Conservation (phyloP, 2,797 vertebrate genomes). For the Aulostomus chinensis region DNA sequence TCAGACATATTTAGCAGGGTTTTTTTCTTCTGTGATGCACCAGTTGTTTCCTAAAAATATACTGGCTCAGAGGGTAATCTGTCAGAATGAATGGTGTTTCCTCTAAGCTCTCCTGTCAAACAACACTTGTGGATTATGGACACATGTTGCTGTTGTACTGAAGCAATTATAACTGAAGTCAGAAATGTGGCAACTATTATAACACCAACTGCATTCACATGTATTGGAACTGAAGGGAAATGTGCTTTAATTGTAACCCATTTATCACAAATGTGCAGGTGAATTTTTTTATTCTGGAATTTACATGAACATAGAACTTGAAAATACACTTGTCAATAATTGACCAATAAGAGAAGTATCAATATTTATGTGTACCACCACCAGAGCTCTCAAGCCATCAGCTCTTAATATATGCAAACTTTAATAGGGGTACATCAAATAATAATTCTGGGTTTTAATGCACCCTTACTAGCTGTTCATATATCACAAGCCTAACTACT, state of each 20-base stretch:
- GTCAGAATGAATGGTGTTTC: conserved; percentile 21
- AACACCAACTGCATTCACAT: conserved; percentile 15
- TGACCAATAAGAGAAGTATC: not conserved
- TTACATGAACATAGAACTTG: not conserved
- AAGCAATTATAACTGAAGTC: conserved; percentile 18
- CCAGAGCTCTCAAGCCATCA: conserved; percentile 26
- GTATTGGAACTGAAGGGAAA: conserved; percentile 28
- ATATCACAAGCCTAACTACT: conserved; percentile 9
- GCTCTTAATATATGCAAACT: conserved; percentile 35
- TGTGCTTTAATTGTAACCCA: conserved; percentile 2
- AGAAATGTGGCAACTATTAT: conserved; percentile 30
- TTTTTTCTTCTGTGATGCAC: too few species aligned
- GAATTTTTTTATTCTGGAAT: not conserved
- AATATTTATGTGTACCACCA: conserved; percentile 12
- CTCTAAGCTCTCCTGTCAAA: conserved; percentile 7
- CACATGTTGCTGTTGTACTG: conserved; percentile 31
- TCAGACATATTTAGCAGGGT: not conserved
- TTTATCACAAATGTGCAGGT: not conserved
- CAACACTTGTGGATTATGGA: conserved; percentile 28
- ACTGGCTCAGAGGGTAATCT: conserved; percentile 15
- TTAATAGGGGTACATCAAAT: conserved; percentile 13
- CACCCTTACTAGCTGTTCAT: not conserved
- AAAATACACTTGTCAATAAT: not conserved
- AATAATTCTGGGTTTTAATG: conserved; percentile 17
- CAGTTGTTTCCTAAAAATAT: conserved; percentile 33